These are phyloP conservation scores for Kryptolebias ocellatus DNA, from an alignment of 2,797 vertebrate species.

Conservation along the genomic window DNA sequence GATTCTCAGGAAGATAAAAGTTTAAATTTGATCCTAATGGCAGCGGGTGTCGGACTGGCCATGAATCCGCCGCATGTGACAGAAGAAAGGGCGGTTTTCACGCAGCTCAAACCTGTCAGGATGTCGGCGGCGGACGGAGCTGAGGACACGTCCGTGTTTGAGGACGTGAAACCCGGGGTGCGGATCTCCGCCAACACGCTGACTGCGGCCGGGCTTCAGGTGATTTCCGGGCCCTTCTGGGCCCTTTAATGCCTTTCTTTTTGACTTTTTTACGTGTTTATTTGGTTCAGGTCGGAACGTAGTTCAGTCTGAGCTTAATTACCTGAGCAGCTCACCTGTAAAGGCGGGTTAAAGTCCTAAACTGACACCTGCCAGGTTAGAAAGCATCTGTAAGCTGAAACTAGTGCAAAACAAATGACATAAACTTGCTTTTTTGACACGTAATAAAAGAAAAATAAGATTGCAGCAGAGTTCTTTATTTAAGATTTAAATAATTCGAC, in stretches of 20 bases:
- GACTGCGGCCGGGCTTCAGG: conserved; percentile 6
- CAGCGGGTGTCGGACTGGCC: conserved; percentile 82
- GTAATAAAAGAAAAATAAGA: too few species aligned
- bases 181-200: conserved; percentile 67
- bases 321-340: conserved; percentile 9
- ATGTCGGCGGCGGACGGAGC: conserved; percentile 83
- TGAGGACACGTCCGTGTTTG: conserved; percentile 88
- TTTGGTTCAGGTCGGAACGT: background rate
- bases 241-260: background rate
- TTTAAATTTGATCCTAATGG: conserved; percentile 69
- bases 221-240: background rate
- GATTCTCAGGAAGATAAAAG: background rate
- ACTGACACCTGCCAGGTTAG: conserved; percentile 7
- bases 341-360: conserved; percentile 17
- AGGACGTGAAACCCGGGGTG: conserved; percentile 87
- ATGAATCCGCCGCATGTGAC: conserved; percentile 75
- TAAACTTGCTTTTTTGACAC: background rate
- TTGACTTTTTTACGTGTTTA: background rate
- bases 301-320: background rate
- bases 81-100: conserved; percentile 85
- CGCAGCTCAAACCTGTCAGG: conserved; percentile 87
- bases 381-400: background rate
- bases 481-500: too few species aligned
- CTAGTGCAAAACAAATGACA: background rate
- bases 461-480: too few species aligned